Evolutionary conservation across 2,797 vertebrate genomes (phyloP), one percentile per base, ranked within the genome.

Genomic region (Gymnopithys bicolor): DNA sequence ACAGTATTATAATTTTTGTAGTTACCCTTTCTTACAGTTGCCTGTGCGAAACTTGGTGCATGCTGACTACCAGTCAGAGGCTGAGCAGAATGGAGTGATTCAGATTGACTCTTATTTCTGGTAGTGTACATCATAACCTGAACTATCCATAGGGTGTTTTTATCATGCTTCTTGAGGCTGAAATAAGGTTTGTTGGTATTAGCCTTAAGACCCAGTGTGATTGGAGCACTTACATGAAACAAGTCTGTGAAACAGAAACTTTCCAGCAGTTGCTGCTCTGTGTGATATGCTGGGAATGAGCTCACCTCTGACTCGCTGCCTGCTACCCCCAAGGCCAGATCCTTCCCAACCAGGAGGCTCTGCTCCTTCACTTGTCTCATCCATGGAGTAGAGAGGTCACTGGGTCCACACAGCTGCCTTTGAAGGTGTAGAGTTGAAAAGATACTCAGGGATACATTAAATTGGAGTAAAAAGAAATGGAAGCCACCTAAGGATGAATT

Each of bases 101-200:
- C 33, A 87, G 52, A 46, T 77, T 39, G 16, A 53, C 13, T 84
- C 18, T 88, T n/a, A 18, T 63, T 90, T 82, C 58, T 71, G 52
- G 23, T 21, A 49, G 27, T 8, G 0, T 48, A 10, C 82, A 28
- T 48, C 84, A 81, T 41, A 58, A 33, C 9, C 14, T 41, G 43
- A 83, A 46, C 43, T 48, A 3, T 35, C 51, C 16, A 7, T 0
- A 2, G 52, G 11, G 10, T 43, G 14, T 22, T 69, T 59, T 8
- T 45, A 11, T 48, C 0, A 0, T n/a, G 52, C 15, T 35, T 51
- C 1, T 3, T 5, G 4, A 18, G 69, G 60, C 22, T 0, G 2
- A 68, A 71, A 49, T n/a, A 19, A 37, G 10, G 27, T 49, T 81
- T 92, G 39, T 79, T 14, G 5, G 43, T 35, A 30, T 51, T 51